These are phyloP conservation scores for Dufourea novaeangliae DNA, from an alignment of 1,140 invertebrate species.

Conservation along the genomic window DNA sequence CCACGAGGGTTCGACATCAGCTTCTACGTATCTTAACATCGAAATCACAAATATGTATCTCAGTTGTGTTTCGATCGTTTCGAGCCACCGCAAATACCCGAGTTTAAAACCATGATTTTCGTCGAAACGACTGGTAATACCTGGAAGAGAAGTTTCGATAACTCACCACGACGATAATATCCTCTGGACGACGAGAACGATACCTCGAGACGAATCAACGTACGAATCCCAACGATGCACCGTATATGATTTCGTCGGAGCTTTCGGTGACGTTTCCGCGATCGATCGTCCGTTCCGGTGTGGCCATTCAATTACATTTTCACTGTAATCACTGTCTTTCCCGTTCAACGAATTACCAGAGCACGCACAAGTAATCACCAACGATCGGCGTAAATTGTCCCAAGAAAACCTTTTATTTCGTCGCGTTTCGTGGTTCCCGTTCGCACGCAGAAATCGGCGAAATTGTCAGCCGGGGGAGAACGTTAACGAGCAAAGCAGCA, in stretches of 20 bases:
- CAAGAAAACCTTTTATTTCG: no score
- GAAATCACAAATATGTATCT: no score
- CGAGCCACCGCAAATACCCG: no score
- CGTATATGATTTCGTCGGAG: neutral
- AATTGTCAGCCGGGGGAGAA: neutral
- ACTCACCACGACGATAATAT: slow-evolving; percentile 35
- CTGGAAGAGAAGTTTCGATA: neutral
- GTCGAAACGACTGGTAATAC: neutral
- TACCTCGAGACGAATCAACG: neutral
- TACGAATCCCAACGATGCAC: neutral
- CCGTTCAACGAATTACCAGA: no score
- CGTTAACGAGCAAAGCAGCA: neutral
- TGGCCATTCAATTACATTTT: slow-evolving; percentile 27
- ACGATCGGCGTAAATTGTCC: no score
- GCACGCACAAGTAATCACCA: no score
- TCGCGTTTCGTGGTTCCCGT: neutral
- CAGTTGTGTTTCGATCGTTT: no score
- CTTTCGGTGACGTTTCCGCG: neutral
- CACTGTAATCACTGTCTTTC: slow-evolving; percentile 9
- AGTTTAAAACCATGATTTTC: no score
- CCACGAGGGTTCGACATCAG: neutral
- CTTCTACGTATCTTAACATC: no score
- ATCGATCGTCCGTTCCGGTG: neutral
- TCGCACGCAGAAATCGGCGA: neutral
- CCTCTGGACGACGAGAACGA: neutral